A percentile compares a stretch with the other conserved stretches of the same genome.
Conservation (phyloP, 2,888 invertebrate genomes). For the Oscheius sp. region DNA sequence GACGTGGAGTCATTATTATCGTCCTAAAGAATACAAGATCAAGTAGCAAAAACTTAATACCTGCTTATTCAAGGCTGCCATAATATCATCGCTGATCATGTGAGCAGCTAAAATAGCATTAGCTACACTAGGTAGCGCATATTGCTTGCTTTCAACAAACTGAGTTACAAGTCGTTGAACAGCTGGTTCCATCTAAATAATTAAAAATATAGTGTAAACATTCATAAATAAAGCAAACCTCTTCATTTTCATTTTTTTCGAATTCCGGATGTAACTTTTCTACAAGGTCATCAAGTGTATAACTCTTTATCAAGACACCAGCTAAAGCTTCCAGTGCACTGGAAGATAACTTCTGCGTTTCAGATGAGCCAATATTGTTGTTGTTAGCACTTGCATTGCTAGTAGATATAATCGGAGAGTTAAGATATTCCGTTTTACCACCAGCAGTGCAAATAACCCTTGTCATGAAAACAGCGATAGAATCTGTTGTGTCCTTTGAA, state of each 20-base stretch:
- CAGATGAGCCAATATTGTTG: conserved; percentile 10
- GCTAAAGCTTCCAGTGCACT: conserved; percentile 5
- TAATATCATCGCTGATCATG: conserved; percentile 18
- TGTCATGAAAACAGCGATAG: conserved; percentile 44
- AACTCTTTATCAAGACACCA: conserved; percentile 30
- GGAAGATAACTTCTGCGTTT: not conserved
- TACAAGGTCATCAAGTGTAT: conserved; percentile 31
- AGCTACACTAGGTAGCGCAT: conserved; percentile 10
- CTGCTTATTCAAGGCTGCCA: conserved; percentile 5
- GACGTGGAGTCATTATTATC: too few species aligned
- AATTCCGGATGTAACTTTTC: conserved; percentile 26
- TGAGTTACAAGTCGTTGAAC: not conserved
- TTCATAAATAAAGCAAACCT: not conserved
- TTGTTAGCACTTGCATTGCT: not conserved
- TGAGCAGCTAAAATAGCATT: conserved; percentile 24
- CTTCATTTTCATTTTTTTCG: conserved; percentile 20
- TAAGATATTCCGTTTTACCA: conserved; percentile 31
- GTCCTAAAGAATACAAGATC: too few species aligned
- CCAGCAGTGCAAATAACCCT: conserved; percentile 40
- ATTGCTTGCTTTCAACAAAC: conserved; percentile 6
- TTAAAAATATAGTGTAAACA: too few species aligned
- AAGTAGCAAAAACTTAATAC: too few species aligned
- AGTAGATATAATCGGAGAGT: too few species aligned
- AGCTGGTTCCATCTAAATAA: not conserved
- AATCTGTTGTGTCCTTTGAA: conserved; percentile 19